phyloP scores from a whole-genome alignment of 2,113 vertebrate species.

The Microtus ochrogaster region DNA sequence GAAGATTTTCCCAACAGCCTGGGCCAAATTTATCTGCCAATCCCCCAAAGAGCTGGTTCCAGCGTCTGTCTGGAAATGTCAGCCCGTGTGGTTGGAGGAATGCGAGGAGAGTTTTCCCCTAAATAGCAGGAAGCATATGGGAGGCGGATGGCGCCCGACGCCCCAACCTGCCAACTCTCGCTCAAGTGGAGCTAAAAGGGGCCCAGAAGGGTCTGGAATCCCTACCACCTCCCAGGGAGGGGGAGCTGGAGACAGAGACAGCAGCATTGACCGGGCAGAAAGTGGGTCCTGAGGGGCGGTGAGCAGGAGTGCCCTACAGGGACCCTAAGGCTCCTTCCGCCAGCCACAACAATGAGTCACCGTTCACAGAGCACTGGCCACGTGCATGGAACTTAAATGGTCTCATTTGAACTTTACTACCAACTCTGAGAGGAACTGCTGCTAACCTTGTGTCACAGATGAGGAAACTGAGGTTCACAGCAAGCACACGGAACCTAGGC shows the following conservation, averaged over 20 bases:
- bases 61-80: conserved; percentile 87
- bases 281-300: neutral
- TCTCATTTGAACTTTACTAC: conserved; percentile 36
- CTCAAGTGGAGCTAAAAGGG: conserved; percentile 85
- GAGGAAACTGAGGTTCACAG: conserved; percentile 41
- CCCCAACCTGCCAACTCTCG: conserved; percentile 87
- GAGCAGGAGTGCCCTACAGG: neutral
- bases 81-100: conserved; percentile 86
- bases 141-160: conserved; percentile 86
- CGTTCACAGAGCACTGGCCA: neutral
- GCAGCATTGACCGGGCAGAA: neutral
- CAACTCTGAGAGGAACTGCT: neutral
- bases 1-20: conserved; percentile 82
- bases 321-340: neutral
- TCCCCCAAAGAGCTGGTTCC: conserved; percentile 79
- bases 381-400: neutral
- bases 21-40: conserved; percentile 88
- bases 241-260: conserved; percentile 15
- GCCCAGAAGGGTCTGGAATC: conserved; percentile 83
- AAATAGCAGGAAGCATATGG: conserved; percentile 90
- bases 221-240: conserved; percentile 52
- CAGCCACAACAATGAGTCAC: neutral
- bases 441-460: neutral
- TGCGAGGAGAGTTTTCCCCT: conserved; percentile 86
- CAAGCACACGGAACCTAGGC: neutral